Evolutionary conservation across 1,140 invertebrate species (phyloP).

Genomic region (Apis dorsata): DNA sequence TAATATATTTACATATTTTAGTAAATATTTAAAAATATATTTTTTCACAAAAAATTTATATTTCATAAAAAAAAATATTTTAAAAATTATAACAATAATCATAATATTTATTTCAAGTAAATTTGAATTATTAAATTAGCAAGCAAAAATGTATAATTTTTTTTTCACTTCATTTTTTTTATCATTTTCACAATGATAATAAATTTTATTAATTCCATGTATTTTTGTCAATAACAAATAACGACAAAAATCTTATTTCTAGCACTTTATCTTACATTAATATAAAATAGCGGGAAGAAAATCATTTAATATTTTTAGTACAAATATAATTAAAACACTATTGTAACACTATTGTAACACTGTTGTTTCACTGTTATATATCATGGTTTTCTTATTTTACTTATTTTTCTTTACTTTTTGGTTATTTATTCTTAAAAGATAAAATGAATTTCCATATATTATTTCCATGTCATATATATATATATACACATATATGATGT

Average conservation of each 20-base stretch:
- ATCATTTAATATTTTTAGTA: neutral
- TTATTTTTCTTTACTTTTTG: neutral
- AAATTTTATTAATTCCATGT: neutral
- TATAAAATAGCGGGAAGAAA: slow-evolving; percentile 32
- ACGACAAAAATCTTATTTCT: slow-evolving; percentile 2
- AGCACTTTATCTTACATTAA: neutral
- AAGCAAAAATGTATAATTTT: neutral
- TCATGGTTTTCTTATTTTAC: neutral
- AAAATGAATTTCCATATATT: neutral
- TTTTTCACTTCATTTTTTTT: neutral
- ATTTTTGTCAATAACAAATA: neutral
- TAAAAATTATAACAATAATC: neutral
- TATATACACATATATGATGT: neutral
- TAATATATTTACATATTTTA: too few relatives aligned
- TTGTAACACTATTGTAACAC: neutral
- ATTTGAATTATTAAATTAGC: neutral
- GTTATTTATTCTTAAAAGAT: neutral
- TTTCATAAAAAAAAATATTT: neutral
- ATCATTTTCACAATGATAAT: neutral
- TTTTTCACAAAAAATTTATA: neutral
- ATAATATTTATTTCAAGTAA: neutral
- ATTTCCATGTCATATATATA: neutral
- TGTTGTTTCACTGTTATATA: neutral
- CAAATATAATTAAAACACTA: slow-evolving; percentile 20
- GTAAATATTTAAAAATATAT: neutral